These are phyloP conservation scores for Pteruthius melanotis DNA, from an alignment of 2,113 vertebrate species.

Conservation along the genomic window DNA sequence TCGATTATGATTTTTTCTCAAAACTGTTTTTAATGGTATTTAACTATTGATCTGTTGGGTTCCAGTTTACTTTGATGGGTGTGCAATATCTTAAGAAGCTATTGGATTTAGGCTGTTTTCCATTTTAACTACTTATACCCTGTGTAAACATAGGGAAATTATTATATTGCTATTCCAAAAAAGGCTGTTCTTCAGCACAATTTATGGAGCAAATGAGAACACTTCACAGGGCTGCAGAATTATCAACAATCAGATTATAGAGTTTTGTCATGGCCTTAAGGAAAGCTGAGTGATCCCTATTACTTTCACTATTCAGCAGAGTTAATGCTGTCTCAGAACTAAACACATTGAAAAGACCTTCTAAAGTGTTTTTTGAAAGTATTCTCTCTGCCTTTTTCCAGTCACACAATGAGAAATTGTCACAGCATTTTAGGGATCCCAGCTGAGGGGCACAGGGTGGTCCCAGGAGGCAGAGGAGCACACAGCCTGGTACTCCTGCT, in stretches of 20 bases:
- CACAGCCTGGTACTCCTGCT: neutral
- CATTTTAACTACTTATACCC: constrained; percentile 14
- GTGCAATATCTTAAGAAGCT: neutral
- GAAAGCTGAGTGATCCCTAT: constrained; percentile 1
- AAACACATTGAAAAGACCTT: neutral
- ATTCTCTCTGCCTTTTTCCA: neutral
- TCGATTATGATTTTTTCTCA: constrained; percentile 59
- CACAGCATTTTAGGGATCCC: neutral
- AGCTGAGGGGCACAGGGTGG: neutral
- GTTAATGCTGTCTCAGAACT: neutral
- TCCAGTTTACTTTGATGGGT: constrained; percentile 47
- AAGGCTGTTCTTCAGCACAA: neutral
- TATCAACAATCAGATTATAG: constrained; percentile 9
- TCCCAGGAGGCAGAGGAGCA: neutral
- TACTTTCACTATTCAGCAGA: neutral
- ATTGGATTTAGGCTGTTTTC: neutral
- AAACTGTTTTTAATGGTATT: constrained; percentile 58
- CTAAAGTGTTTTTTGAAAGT: neutral
- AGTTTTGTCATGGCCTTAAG: neutral
- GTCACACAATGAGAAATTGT: neutral
- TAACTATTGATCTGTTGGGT: constrained; percentile 64
- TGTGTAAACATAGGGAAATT: constrained; percentile 15
- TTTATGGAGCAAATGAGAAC: neutral
- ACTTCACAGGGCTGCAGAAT: neutral
- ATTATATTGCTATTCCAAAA: neutral